Conservation (phyloP, 1,140 invertebrate genomes). For the Bombyx mandarina region DNA sequence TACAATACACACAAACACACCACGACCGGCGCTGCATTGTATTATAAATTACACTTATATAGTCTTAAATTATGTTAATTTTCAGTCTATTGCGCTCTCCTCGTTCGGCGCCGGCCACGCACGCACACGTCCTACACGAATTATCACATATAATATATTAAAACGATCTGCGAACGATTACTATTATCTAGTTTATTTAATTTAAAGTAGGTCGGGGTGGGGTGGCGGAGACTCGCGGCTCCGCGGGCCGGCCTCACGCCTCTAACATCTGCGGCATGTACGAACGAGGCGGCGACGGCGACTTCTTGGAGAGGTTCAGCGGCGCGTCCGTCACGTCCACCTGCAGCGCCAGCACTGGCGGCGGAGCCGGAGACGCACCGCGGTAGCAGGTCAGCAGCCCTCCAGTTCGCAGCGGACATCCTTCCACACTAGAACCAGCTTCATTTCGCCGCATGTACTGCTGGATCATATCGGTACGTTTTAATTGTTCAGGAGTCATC, state of each 20-base stretch:
- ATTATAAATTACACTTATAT: conserved; percentile 70
- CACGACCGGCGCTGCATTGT: conserved; percentile 69
- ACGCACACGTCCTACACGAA: conserved; percentile 67
- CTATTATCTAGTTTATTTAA: conserved; percentile 66
- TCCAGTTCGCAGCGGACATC: conserved; percentile 43
- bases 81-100: conserved; percentile 71
- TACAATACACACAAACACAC: conserved; percentile 69
- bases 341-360: conserved; percentile 76
- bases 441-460: conserved; percentile 88
- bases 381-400: conserved; percentile 45
- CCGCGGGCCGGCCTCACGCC: conserved; percentile 70
- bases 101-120: conserved; percentile 67
- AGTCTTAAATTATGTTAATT: conserved; percentile 62
- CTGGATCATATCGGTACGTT: conserved; percentile 90
- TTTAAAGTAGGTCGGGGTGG: conserved; percentile 67
- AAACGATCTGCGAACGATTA: conserved; percentile 68
- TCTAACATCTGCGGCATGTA: conserved; percentile 72
- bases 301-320: conserved; percentile 90
- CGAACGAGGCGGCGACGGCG: conserved; percentile 78
- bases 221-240: conserved; percentile 61
- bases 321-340: conserved; percentile 86
- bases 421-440: conserved; percentile 38
- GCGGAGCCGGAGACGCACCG: conserved; percentile 62
- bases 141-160: conserved; percentile 72
- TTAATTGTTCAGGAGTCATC: conserved; percentile 90